Evolutionary conservation across 35 echinoderm and acorn worm genomes (phyloP), one percentile per base, ranked within the genome.

Genomic region (Chiridota heheva): DNA sequence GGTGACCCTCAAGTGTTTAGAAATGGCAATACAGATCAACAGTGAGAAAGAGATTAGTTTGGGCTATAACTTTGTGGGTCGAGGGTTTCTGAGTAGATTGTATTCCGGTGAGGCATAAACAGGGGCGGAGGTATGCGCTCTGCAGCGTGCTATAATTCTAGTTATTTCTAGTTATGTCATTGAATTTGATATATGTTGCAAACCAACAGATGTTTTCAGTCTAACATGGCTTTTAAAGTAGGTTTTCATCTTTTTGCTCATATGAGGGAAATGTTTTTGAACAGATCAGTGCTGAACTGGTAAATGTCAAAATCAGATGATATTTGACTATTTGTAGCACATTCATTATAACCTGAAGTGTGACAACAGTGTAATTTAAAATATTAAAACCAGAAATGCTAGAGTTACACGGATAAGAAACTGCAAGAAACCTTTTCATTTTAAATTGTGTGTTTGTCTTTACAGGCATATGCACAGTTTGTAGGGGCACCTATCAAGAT

Each of bases 381-480:
- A 18, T 91, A 82, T 5, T 53, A 86, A 17, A 83, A 91, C 17
- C 60, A 20, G 7, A 82, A 86, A 44, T 91, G 89, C 43, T 60
- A 86, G 3, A 86, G 80, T 60, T 37, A 86, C 33, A 76, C 86
- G 82, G 89, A 86, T 79, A 73, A 82, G 34, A 28, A 31, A 44
- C 15, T 26, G 40, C 58, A 66, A 7, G 69, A 34, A 36, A 13
- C 1, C 10, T 44, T 70, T 67, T 1, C 2, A 25, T 40, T 61
- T 37, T 22, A 32, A 31, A 46, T 51, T 58, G 1, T 93, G 26
- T 46, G 69, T 73, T 57, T 78, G 36, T 71, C 65, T 33, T 85
- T 37, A 44, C 73, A 96, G 92, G 70, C 92, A 5, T 96, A 90
- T 72, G 87, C 82, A 36, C 74, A 96, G 58, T 90, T 96, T 87